Evolutionary conservation across 1,140 invertebrate species (phyloP).

Genomic region (Idris sp.): DNA sequence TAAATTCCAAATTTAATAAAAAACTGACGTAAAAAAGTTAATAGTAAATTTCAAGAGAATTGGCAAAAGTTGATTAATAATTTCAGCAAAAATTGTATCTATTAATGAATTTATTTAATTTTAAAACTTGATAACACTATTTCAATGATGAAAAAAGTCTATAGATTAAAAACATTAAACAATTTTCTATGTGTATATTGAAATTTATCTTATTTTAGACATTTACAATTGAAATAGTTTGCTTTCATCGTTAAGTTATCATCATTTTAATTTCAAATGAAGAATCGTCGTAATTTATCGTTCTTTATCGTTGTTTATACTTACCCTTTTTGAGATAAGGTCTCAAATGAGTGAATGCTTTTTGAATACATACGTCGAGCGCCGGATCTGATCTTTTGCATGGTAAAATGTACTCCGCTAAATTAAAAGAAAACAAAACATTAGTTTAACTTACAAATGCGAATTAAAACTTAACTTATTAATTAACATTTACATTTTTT

Average conservation of each 20-base stretch:
- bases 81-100: too few relatives aligned
- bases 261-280: constrained; percentile 8
- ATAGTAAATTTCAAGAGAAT: too few relatives aligned
- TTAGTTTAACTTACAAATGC: background rate
- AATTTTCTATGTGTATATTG: constrained; percentile 4
- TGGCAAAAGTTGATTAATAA: too few relatives aligned
- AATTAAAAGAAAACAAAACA: too few relatives aligned
- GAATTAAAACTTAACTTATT: too few relatives aligned
- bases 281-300: constrained; percentile 25
- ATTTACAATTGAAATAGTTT: constrained; percentile 20
- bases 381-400: constrained; percentile 83
- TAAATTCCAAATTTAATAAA: too few relatives aligned
- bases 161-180: constrained; percentile 11
- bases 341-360: constrained; percentile 84
- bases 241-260: constrained; percentile 6
- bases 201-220: constrained; percentile 6
- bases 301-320: constrained; percentile 47
- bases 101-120: too few relatives aligned
- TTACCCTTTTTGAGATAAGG: constrained; percentile 82
- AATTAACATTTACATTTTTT: too few relatives aligned
- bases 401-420: constrained; percentile 86
- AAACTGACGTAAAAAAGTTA: too few relatives aligned
- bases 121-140: background rate
- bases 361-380: constrained; percentile 83
- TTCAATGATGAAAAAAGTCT: background rate